Percentiles rank a stretch among this genome's conserved stretches.
These are phyloP conservation scores for Drosophila paulistorum DNA, from an alignment of 1,140 invertebrate genomes.

Conservation along the genomic window DNA sequence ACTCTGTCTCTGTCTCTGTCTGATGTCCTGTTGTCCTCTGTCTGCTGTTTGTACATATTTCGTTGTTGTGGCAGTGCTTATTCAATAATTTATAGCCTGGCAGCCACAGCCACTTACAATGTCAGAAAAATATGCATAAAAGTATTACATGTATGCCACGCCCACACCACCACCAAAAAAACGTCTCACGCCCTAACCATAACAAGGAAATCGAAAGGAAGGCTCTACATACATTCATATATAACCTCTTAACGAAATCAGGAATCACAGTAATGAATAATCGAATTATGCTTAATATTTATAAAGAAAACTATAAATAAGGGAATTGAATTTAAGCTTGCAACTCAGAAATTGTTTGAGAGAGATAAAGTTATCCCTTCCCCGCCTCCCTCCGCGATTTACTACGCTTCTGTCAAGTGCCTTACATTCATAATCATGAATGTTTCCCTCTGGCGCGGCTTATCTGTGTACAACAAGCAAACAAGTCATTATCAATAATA, in stretches of 20 bases:
- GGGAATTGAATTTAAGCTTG: neutral
- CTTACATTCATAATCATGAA: slow-evolving; percentile 1
- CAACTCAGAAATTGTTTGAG: neutral
- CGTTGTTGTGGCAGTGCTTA: slow-evolving; percentile 66
- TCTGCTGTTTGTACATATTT: slow-evolving; percentile 28
- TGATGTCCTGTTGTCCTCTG: slow-evolving; percentile 14
- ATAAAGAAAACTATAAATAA: slow-evolving; percentile 26
- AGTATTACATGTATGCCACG: slow-evolving; percentile 74
- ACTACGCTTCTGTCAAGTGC: neutral
- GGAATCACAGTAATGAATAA: slow-evolving; percentile 10
- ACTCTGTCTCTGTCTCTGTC: slow-evolving; percentile 29
- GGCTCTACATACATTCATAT: neutral
- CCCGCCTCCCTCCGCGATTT: neutral
- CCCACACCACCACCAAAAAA: slow-evolving; percentile 22
- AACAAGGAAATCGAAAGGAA: slow-evolving; percentile 15
- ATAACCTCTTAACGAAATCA: slow-evolving; percentile 8
- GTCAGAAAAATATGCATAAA: slow-evolving; percentile 81
- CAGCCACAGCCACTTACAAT: slow-evolving; percentile 79
- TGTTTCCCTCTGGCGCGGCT: neutral
- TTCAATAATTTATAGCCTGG: slow-evolving; percentile 80
- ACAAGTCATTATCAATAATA: slow-evolving; percentile 65
- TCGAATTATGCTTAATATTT: slow-evolving; percentile 5
- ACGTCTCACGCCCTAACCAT: slow-evolving; percentile 1
- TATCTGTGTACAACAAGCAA: slow-evolving; percentile 22
- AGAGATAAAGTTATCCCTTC: neutral